Evolutionary conservation across 1,140 invertebrate species (phyloP), one percentile per base, ranked within the genome.

Genomic region (Drosophila neocordata): DNA sequence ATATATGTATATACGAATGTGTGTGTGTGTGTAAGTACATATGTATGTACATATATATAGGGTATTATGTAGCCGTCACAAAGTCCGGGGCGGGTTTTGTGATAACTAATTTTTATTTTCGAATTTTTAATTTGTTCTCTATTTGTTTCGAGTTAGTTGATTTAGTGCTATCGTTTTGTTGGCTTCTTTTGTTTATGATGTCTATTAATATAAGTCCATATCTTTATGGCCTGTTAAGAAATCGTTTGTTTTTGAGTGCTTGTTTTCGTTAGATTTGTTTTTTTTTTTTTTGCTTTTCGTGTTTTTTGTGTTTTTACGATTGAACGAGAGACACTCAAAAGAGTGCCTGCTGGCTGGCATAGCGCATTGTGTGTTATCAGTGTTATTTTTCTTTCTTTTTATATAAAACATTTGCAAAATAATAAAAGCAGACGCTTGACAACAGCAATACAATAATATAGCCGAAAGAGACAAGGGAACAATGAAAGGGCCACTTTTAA

Each of bases 101-200:
- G 80, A 83, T 83, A 84, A 80, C 68, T 84, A 69, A 67, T 77
- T 75, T 64, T 64, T 55, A 67, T 77, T 77, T 77, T 79, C 20
- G 41, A 52, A 78, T 68, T 64, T 65, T 68, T 69, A 79, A 73
- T 79, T 73, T 73, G 65, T 60, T 77, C 65, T 82, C 61, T 37
- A 66, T 71, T 73, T 73, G 59, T 66, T 65, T 67, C 27, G 6
- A 24, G n/a, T 48, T 73, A 18, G 34, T 59, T 38, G 9, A 58
- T 58, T 13, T 56, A 64, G 48, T 31, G 41, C 41, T 48, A 48
- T 65, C 22, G 63, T 83, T 69, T 79, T 76, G 72, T 83, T 84
- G 80, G 66, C 67, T 84, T 74, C 69, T 61, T 75, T 79, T 79
- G 77, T 79, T 83, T 79, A 83, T 76, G 79, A 82, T 82, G 41